phyloP scores from a whole-genome alignment of 2,888 invertebrate genomes.

The Petrolisthes manimaculis region DNA sequence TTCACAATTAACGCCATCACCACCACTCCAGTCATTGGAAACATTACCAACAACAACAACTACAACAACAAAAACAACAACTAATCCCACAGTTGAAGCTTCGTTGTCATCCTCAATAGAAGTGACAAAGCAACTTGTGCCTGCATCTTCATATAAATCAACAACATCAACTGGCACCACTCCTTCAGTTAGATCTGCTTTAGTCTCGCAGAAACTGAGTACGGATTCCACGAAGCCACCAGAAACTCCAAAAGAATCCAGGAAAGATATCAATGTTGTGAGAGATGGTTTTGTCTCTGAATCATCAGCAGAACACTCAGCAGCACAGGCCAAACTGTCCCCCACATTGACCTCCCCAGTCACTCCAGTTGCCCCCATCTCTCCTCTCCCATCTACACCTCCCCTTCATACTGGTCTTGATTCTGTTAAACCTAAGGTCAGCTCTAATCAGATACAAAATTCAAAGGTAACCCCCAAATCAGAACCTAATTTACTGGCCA shows the following conservation, averaged over 20 bases:
- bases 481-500: conserved; percentile 9
- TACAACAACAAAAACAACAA: background rate
- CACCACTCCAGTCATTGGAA: no score
- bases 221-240: background rate
- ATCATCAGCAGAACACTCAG: conserved; percentile 16
- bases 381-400: background rate
- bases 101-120: background rate
- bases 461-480: background rate
- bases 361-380: conserved; percentile 18
- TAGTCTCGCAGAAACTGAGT: background rate
- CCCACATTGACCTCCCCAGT: conserved; percentile 10
- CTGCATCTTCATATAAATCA: background rate
- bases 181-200: background rate
- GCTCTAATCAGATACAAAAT: background rate
- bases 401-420: conserved; percentile 5
- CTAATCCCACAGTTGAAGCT: background rate
- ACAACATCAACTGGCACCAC: background rate
- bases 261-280: background rate
- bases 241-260: background rate
- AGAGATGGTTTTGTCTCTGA: conserved; percentile 15
- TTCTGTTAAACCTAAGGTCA: background rate
- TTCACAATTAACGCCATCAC: no score
- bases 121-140: background rate
- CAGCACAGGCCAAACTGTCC: conserved; percentile 12
- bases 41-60: background rate